Base-by-base conservation (phyloP, 2,888 invertebrate species). In the Dynastes hyllus region DNA sequence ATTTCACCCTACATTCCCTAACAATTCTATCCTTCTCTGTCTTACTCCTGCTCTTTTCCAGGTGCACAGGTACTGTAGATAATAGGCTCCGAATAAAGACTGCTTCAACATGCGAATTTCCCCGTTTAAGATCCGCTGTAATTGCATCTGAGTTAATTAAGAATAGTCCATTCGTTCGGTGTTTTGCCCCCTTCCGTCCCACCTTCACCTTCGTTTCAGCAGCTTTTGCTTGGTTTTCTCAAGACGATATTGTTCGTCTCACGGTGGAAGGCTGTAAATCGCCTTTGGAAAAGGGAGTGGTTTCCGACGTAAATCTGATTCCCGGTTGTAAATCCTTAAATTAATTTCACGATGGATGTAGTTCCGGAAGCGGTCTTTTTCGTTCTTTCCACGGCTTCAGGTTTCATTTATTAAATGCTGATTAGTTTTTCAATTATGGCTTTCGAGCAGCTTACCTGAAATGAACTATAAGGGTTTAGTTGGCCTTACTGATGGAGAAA, bases 141-240 rank as follows among this genome's bases (percentile, higher is more conserved):
- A 73, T 73, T 73, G 73, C 45, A 37, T 45, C 40, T 22, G 55
- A 73, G 58, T 73, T 73, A 73, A 73, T 73, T 73, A 67, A 67
- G 45, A 67, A 67, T 67, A 27, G 66, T 45, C 66, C 45, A 67
- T 67, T 67, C 22, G 11, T 40, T 58, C 55, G 55, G 22, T 58
- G 22, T 22, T 58, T 22, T 6, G 22, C 8, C 22, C 22, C 22
- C 55, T 22, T 22, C 55, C n/a, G 8, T 16, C 2, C 8, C 55
- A 16, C 22, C 55, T 16, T 22, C 16, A 3, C n/a, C 16, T 4
- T 53, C 45, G 9, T 0, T 45, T 11, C 45, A 11, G 11, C 45
- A 11, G 11, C 45, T 8, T 45, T 45, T 2, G 9, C 9, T 11
- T 2, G 45, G 11, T 45, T 45, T 11, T 11, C 45, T 11, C 8